Evolutionary conservation across 2,888 invertebrate genomes (phyloP), one percentile per base, ranked within the genome.

Genomic region (Cepaea hortensis): DNA sequence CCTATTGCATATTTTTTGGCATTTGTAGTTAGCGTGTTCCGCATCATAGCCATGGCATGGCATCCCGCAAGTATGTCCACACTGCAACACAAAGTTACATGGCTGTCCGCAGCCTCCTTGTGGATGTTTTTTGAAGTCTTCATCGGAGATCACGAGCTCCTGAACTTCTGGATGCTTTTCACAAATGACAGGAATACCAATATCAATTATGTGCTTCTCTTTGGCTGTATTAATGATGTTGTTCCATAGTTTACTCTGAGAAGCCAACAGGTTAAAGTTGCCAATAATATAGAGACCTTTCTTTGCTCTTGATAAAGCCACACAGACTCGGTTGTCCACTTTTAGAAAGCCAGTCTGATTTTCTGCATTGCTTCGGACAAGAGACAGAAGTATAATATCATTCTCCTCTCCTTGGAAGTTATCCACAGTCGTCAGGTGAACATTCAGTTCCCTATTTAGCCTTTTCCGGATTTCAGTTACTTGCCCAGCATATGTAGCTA

Each of bases 371-470:
- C 93, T 94, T 77, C 94, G 88, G 2, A 94, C 94, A n/a, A 94
- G 90, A 15, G 94, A 94, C 61, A 94, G 86, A 13, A 94, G 84
- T 55, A 94, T 91, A 65, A 94, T 93, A 85, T 94, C 94, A 89
- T 94, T 94, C 89, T 94, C 94, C 88, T 94, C 94, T 7, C 94
- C 94, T 87, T 94, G 94, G 93, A 3, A 91, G 89, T 88, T 94
- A 94, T 23, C 55, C 11, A 55, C 55, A 55, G 55, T 55, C 55
- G 55, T 1, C 11, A 55, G 11, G 55, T 55, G 6, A 55, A 55
- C 55, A 55, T 55, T 11, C 55, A 9, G 7, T 11, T 55, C 55
- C 81, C 90, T 94, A 55, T 73, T 73, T 73, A 87, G 82, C 15
- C 4, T 62, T n/a, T 84, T 77, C 50, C 84, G 82, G 48, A 93